Evolutionary conservation across 2,113 vertebrate genomes (phyloP).

Genomic region (Hippopotamus amphibius): DNA sequence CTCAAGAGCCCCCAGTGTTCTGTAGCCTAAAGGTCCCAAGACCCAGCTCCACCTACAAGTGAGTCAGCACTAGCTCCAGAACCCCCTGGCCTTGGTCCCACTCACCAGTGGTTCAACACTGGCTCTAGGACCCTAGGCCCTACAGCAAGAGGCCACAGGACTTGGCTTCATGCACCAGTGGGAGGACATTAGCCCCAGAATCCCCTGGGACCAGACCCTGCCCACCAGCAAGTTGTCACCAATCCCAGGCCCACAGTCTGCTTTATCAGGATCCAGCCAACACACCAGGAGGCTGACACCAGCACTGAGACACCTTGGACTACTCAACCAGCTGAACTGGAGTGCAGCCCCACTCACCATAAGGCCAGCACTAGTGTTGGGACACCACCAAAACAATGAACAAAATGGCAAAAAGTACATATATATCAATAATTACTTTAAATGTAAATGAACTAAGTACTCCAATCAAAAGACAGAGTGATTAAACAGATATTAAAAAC

Average conservation of each 20-base stretch:
- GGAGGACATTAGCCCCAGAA: neutral
- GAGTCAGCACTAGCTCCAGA: neutral
- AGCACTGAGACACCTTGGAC: too few relatives aligned
- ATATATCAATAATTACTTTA: too few relatives aligned
- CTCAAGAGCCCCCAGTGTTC: neutral
- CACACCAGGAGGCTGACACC: neutral
- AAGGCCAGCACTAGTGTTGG: too few relatives aligned
- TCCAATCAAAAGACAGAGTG: too few relatives aligned
- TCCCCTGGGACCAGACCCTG: neutral
- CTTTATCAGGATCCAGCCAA: neutral
- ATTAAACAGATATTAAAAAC: too few relatives aligned
- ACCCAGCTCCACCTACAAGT: neutral
- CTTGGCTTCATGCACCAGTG: neutral
- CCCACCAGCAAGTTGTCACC: neutral
- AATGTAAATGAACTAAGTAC: too few relatives aligned
- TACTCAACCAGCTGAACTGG: too few relatives aligned
- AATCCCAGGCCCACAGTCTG: neutral
- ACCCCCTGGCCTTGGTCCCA: neutral
- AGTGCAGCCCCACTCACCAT: too few relatives aligned
- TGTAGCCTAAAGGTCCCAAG: neutral
- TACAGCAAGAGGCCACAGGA: neutral
- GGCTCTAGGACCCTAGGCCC: neutral
- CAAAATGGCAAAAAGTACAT: too few relatives aligned
- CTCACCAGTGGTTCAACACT: neutral
- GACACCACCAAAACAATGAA: too few relatives aligned